Evolutionary conservation across 2,888 invertebrate genomes (phyloP), one percentile per base, ranked within the genome.

Genomic region (Nomada fucata): DNA sequence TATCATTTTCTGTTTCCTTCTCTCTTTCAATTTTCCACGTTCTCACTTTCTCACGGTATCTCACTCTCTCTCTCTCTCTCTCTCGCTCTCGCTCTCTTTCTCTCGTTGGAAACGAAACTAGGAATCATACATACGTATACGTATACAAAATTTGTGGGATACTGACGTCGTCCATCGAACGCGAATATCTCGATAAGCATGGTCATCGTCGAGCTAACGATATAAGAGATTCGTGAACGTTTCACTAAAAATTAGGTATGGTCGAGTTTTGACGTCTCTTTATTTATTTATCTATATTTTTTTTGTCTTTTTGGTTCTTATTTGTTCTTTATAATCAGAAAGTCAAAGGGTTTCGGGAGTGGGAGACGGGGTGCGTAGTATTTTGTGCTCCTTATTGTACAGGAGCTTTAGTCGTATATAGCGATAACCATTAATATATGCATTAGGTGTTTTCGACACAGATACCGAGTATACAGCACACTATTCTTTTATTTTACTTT

Each of bases 381-480:
- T 61, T 47, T 61, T 42, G 36, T 50, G 50, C 60, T 50, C n/a
- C 76, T 82, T 85, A 82, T 70, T 75, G 67, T 70, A 79, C 11
- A 64, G 85, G 78, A 71, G 76, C 53, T 72, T 85, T 76, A 85
- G 64, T 64, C 60, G 70, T 76, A 82, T 71, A 82, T 73, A 85
- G 72, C 77, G 68, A 85, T 82, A 63, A 71, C 64, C 70, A 71
- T 85, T 85, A 77, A 78, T 70, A 70, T 77, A 83, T 75, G 65
- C 47, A 69, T 75, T 82, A 74, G 72, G 53, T 76, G 61, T 81
- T 82, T 70, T 72, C 82, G 82, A 85, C 79, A 85, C 59, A 76
- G 73, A 85, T 82, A 76, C 76, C 76, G 78, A 82, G 76, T 82
- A 85, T 70, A 85, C 81, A 81, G 77, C 70, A 71, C 69, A 70